Evolutionary conservation across 2,888 invertebrate genomes (phyloP).

Genomic region (Athrips mouffetella): DNA sequence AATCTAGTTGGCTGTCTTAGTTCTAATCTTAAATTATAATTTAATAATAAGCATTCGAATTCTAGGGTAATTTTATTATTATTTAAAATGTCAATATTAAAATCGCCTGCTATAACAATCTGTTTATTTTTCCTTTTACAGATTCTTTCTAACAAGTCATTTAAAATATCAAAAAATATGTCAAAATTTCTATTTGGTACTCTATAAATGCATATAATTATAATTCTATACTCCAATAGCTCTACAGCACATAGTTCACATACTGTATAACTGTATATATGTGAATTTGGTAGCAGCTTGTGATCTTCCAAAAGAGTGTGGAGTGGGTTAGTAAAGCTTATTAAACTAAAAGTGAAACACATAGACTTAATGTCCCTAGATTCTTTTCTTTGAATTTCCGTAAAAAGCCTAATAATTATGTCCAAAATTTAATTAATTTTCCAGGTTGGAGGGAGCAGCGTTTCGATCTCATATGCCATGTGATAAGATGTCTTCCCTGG

Average conservation of each 20-base stretch:
- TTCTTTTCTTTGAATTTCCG: too few relatives aligned
- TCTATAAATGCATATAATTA: neutral
- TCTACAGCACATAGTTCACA: slow-evolving; percentile 7
- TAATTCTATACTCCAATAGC: neutral
- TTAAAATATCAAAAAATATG: neutral
- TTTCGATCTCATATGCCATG: too few relatives aligned
- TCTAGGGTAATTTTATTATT: neutral
- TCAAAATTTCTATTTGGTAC: neutral
- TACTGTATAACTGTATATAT: too few relatives aligned
- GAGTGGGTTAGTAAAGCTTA: too few relatives aligned
- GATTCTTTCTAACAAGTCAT: neutral
- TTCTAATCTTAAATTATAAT: slow-evolving; percentile 6
- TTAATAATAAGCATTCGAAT: slow-evolving; percentile 3
- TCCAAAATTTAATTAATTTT: too few relatives aligned
- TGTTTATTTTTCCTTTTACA: neutral
- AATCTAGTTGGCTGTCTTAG: slow-evolving; percentile 1
- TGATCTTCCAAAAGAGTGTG: too few relatives aligned
- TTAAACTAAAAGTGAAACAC: too few relatives aligned
- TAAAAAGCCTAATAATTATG: too few relatives aligned
- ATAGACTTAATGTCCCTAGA: too few relatives aligned
- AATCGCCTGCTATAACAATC: neutral
- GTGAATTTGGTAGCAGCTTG: too few relatives aligned
- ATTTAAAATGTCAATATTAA: neutral
- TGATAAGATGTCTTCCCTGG: too few relatives aligned
- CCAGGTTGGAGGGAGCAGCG: too few relatives aligned